Conservation (phyloP, 2,797 vertebrate species). For the Enteromius unitaeniatus region DNA sequence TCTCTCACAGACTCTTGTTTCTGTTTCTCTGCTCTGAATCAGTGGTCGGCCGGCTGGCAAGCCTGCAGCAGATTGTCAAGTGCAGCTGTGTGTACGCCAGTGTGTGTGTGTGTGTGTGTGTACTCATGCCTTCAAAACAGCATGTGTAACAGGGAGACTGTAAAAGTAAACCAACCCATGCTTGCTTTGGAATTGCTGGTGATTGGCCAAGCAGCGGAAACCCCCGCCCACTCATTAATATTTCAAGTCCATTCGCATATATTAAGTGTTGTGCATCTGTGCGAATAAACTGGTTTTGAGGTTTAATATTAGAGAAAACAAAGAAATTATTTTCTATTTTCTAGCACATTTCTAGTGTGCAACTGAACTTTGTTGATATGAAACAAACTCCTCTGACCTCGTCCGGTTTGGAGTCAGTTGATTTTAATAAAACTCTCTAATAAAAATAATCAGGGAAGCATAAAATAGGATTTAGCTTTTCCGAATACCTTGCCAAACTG, state of each 20-base stretch:
- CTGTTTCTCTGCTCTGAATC: conserved; percentile 39
- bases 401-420: not conserved
- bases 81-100: conserved; percentile 66
- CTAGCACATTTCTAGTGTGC: not conserved
- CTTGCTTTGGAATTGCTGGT: conserved; percentile 76
- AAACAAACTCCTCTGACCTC: not conserved
- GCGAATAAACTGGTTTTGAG: conserved; percentile 10
- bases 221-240: conserved; percentile 48
- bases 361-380: not conserved
- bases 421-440: not conserved
- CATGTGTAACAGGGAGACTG: conserved; percentile 72
- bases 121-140: conserved; percentile 76
- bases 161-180: conserved; percentile 83
- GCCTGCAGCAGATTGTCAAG: conserved; percentile 73
- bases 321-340: no score
- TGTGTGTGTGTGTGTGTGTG: conserved; percentile 30
- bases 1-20: conserved; percentile 46
- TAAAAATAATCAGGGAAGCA: conserved; percentile 14
- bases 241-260: conserved; percentile 3
- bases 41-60: not conserved
- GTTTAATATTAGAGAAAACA: conserved; percentile 17
- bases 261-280: not conserved
- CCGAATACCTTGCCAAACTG: conserved; percentile 24
- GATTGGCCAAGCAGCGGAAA: conserved; percentile 62
- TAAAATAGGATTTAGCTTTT: conserved; percentile 30